Evolutionary conservation across 2,113 vertebrate genomes (phyloP), one percentile per base, ranked within the genome.

Genomic region (Nothoprocta pentlandii): DNA sequence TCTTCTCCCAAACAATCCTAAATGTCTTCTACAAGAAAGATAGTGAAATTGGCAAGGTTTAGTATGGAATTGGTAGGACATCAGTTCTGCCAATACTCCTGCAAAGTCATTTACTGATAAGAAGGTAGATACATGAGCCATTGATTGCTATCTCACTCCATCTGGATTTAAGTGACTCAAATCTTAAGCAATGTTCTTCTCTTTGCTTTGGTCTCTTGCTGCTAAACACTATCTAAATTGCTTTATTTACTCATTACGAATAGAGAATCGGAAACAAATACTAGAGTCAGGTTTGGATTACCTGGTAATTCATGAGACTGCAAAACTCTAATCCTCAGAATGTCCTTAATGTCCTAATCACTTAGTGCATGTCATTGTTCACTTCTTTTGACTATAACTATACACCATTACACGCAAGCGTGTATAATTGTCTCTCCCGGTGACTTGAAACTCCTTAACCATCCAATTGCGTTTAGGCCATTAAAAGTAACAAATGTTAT

Each of bases 371-470:
- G 28, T 23, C 62, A 44, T 17, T 85, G 79, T 83, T 92, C 36
- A 61, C 75, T 92, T 34, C 62, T 87, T 95, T 81, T 46, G 16
- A 91, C 51, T 21, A 93, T 85, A 85, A 42, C 53, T 71, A 58
- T 21, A n/a, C 1, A 8, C 32, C 78, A 71, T 32, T 47, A 42
- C 44, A 73, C 34, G 36, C 9, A 84, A 32, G 53, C 41, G 42
- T 16, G 47, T 15, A 74, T 21, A 91, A 59, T 4, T 80, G 36
- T 22, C 25, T 90, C 14, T 71, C 20, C 21, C 20, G 66, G 59
- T 39, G 41, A 61, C 53, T 92, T 54, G 49, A 85, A 73, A 87
- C n/a, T 67, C 54, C 41, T 73, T 32, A 56, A 89, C 78, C 70
- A 70, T 63, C 34, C 2, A 0, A 0, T 34, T 81, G 14, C 58